These are phyloP conservation scores for Drosophila tani DNA, from an alignment of 1,140 invertebrate species.

Conservation along the genomic window DNA sequence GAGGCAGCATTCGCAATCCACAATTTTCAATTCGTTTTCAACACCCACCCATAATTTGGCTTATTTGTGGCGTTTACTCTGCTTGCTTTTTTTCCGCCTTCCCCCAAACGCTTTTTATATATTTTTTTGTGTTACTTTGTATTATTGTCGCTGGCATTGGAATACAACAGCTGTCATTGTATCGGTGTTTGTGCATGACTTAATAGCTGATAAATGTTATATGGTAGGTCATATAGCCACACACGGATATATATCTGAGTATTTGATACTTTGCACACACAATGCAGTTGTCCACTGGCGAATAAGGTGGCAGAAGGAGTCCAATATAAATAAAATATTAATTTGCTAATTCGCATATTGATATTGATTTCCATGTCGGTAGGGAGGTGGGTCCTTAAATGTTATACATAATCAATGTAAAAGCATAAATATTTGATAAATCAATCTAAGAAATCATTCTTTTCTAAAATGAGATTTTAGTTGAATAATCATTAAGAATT, in stretches of 20 bases:
- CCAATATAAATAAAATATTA: neutral
- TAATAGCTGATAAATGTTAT: conserved; percentile 77
- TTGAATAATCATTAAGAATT: neutral
- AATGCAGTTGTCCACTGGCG: conserved; percentile 44
- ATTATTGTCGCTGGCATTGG: conserved; percentile 71
- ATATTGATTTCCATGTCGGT: conserved; percentile 7
- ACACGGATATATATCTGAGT: conserved; percentile 8
- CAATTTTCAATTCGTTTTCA: conserved; percentile 73
- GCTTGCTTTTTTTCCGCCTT: conserved; percentile 32
- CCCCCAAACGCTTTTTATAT: conserved; percentile 10
- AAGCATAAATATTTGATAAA: conserved; percentile 1
- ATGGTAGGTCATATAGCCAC: conserved; percentile 42
- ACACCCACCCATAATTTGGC: conserved; percentile 81
- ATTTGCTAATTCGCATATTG: neutral
- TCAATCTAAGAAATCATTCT: no score
- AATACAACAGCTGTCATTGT: conserved; percentile 68
- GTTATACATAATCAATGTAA: no score
- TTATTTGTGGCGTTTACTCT: conserved; percentile 68
- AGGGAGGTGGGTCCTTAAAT: neutral
- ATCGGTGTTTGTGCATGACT: conserved; percentile 58
- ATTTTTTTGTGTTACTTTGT: conserved; percentile 31
- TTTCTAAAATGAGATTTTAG: neutral
- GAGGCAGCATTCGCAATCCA: conserved; percentile 50
- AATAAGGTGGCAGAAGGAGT: neutral
- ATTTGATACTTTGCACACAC: conserved; percentile 36